phyloP scores from a whole-genome alignment of 2,113 vertebrate genomes.

The Trogon melanurus region DNA sequence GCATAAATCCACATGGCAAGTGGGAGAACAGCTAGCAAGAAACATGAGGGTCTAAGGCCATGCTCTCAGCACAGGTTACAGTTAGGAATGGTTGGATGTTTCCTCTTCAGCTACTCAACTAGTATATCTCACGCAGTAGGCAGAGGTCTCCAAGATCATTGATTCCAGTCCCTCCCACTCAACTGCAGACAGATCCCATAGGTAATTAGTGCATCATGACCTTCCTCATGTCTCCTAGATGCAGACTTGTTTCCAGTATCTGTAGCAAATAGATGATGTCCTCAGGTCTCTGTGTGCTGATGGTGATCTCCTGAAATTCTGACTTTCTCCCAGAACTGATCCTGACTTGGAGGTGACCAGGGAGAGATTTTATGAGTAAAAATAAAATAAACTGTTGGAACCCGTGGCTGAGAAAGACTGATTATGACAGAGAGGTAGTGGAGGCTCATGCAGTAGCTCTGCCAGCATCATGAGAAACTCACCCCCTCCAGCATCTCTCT shows the following conservation, averaged over 20 bases:
- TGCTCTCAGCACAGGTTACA: background rate
- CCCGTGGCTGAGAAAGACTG: background rate
- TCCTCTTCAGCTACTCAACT: background rate
- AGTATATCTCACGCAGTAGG: too few species aligned
- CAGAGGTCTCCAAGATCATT: background rate
- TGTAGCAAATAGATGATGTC: background rate
- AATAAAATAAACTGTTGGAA: background rate
- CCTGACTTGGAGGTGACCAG: background rate
- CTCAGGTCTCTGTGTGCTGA: background rate
- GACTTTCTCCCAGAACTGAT: background rate
- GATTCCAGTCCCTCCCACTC: background rate
- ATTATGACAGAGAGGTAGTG: background rate
- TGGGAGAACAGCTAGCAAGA: background rate
- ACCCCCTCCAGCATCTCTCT: background rate
- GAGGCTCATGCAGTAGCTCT: background rate
- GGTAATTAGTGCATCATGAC: fast-evolving
- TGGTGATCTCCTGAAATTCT: background rate
- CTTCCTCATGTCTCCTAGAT: background rate
- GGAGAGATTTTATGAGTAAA: background rate
- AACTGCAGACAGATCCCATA: background rate
- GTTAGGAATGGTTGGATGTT: background rate
- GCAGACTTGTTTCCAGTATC: background rate
- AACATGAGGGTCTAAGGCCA: background rate
- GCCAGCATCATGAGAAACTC: background rate
- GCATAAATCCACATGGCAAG: background rate